Evolutionary conservation across 2,113 vertebrate genomes (phyloP).

Genomic region (Conger conger): DNA sequence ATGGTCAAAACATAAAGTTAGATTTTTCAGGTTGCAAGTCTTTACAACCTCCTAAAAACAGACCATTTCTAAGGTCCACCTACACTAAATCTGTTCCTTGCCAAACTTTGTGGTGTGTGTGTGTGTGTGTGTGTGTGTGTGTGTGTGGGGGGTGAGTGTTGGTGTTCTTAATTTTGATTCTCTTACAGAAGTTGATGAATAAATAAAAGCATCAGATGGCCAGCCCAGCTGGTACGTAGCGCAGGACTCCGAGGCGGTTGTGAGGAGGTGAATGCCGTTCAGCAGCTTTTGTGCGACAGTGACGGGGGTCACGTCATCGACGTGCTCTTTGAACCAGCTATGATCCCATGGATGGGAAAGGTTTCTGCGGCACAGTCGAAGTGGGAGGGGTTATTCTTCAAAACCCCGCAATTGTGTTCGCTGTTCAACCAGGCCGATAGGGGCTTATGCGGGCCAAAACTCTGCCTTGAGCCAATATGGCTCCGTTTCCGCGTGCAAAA

Average conservation of each 20-base stretch:
- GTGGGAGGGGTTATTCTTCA: conserved; percentile 41
- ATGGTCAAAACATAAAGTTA: too few species aligned
- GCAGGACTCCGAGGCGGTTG: conserved; percentile 46
- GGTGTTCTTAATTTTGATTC: neutral
- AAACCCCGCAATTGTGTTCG: conserved; percentile 48
- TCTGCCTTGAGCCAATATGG: neutral
- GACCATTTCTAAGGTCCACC: conserved; percentile 5
- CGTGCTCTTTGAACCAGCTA: conserved; percentile 82
- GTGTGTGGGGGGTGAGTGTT: neutral
- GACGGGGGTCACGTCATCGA: conserved; percentile 64
- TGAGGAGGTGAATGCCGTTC: conserved; percentile 63
- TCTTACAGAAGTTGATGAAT: conserved; percentile 14
- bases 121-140: neutral
- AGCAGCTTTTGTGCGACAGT: conserved; percentile 71
- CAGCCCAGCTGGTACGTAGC: conserved; percentile 50
- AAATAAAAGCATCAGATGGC: conserved; percentile 56
- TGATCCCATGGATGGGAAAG: conserved; percentile 76
- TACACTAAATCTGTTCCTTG: neutral
- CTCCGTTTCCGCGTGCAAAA: neutral
- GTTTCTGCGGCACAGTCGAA: conserved; percentile 61
- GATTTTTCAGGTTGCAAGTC: neutral
- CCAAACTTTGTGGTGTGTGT: conserved; percentile 25
- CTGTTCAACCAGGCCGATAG: conserved; percentile 36
- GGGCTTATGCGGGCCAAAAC: conserved; percentile 19
- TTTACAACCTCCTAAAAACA: neutral